Evolutionary conservation across 2,797 vertebrate species (phyloP).

Genomic region (Alcedo quadribrachys): DNA sequence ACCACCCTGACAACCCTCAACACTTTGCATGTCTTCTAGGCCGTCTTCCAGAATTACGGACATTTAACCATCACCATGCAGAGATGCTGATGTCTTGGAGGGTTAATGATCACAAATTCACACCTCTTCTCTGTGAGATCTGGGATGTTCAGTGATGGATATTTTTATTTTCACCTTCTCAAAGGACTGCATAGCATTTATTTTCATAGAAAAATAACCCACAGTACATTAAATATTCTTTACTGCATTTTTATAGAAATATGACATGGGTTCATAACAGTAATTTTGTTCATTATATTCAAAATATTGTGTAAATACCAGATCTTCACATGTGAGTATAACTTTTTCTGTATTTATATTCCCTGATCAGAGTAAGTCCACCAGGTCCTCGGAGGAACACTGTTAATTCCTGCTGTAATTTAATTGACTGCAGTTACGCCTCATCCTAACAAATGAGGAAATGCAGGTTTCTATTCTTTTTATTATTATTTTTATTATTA

Average conservation of each 20-base stretch:
- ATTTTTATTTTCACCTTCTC: background rate
- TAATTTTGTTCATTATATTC: slow-evolving; percentile 30
- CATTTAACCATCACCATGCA: slow-evolving; percentile 93
- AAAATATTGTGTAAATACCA: slow-evolving; percentile 13
- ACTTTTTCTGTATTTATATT: slow-evolving; percentile 22
- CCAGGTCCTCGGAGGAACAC: background rate
- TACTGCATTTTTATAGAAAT: slow-evolving; percentile 54
- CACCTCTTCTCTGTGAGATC: slow-evolving; percentile 96
- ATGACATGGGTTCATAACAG: background rate
- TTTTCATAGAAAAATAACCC: slow-evolving; percentile 8
- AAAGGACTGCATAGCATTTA: background rate
- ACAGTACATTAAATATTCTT: slow-evolving; percentile 16
- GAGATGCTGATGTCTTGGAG: slow-evolving; percentile 98
- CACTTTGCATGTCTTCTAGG: slow-evolving; percentile 96
- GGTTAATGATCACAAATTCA: slow-evolving; percentile 94
- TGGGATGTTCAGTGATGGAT: slow-evolving; percentile 94
- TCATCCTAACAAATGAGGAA: background rate
- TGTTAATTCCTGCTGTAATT: background rate
- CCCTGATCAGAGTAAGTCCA: slow-evolving; percentile 33
- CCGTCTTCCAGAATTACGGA: slow-evolving; percentile 92
- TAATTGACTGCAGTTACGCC: background rate
- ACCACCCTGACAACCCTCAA: slow-evolving; percentile 91
- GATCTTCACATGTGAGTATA: slow-evolving; percentile 1
- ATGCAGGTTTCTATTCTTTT: slow-evolving; percentile 4
- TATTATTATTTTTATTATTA: background rate